phyloP scores from a whole-genome alignment of 2,113 vertebrate genomes.

The Philantomba maxwellii region DNA sequence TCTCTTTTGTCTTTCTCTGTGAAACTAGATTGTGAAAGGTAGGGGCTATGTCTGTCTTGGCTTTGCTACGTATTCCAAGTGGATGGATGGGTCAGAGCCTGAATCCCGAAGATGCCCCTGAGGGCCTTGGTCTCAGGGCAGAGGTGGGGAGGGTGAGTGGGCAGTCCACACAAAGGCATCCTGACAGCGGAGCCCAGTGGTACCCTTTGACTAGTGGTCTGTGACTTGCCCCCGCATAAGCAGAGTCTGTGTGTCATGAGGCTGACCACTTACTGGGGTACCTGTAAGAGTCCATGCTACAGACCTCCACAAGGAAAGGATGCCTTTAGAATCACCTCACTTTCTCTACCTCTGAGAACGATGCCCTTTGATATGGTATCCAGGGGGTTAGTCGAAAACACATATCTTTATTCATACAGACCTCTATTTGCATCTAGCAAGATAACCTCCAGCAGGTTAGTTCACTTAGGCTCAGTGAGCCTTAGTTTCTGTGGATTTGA shows the following conservation, averaged over 20 bases:
- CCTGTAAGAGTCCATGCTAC: not conserved
- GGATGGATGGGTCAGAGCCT: not conserved
- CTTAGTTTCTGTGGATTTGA: not conserved
- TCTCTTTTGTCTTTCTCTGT: not conserved
- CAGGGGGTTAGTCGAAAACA: not conserved
- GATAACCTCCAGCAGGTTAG: not conserved
- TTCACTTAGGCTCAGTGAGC: not conserved
- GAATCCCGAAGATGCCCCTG: not conserved
- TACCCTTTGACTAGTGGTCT: not conserved
- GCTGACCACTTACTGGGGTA: not conserved
- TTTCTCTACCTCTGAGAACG: not conserved
- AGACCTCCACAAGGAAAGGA: not conserved
- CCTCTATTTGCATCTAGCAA: not conserved
- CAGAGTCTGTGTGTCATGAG: fast-evolving
- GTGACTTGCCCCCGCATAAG: not conserved
- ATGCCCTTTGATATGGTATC: not conserved
- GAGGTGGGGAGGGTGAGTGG: not conserved
- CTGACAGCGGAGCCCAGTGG: not conserved
- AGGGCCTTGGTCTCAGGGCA: not conserved
- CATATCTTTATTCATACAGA: not conserved
- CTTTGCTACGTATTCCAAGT: not conserved
- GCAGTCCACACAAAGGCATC: not conserved
- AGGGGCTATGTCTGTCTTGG: not conserved
- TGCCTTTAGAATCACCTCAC: not conserved
- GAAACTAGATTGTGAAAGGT: not conserved